These are phyloP conservation scores for Chaetophractus vellerosus DNA, from an alignment of 2,797 vertebrate species.

Conservation along the genomic window DNA sequence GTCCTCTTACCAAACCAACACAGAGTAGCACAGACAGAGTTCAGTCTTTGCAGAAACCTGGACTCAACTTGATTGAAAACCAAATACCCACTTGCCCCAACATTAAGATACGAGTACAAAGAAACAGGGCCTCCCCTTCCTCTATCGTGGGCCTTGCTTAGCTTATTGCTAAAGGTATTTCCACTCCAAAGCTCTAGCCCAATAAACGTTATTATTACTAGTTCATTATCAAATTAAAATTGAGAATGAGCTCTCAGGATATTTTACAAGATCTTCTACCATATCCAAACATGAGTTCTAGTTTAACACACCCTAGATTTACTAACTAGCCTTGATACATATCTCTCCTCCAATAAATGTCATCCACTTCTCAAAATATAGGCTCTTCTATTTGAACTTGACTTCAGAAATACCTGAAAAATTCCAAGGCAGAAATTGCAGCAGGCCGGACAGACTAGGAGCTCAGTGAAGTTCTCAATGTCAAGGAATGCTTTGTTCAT, in stretches of 20 bases:
- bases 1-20: neutral
- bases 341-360: neutral
- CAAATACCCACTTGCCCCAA: neutral
- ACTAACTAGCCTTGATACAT: neutral
- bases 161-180: neutral
- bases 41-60: neutral
- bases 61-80: too few relatives aligned
- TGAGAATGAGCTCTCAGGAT: conserved; percentile 19
- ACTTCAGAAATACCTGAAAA: conserved; percentile 53
- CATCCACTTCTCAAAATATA: neutral
- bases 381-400: conserved; percentile 51
- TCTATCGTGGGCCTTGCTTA: neutral
- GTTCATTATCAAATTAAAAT: conserved; percentile 9
- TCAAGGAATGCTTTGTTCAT: neutral
- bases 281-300: neutral
- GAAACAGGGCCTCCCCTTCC: neutral
- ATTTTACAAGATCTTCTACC: conserved; percentile 27
- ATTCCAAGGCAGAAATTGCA: neutral
- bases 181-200: neutral
- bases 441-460: neutral
- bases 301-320: neutral
- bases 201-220: neutral
- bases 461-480: neutral
- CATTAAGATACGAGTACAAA: neutral
- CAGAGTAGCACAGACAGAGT: neutral